These are phyloP conservation scores for Protonemura montana DNA, from an alignment of 2,888 invertebrate species.

Conservation along the genomic window DNA sequence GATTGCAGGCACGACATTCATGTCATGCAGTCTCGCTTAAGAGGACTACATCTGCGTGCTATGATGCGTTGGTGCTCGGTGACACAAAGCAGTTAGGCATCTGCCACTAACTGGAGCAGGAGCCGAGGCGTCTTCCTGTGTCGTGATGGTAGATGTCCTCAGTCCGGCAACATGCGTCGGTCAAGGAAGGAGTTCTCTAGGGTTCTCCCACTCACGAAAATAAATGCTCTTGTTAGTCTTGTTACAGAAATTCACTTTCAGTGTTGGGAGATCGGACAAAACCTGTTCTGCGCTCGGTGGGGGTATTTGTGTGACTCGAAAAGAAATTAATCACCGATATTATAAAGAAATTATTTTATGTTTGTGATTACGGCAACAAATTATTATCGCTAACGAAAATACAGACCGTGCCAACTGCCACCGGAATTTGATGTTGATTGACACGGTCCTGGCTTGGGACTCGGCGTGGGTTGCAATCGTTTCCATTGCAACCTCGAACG, in stretches of 20 bases:
- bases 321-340: conserved; percentile 7
- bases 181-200: neutral
- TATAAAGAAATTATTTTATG: neutral
- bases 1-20: neutral
- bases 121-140: neutral
- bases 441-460: neutral
- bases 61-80: no score
- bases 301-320: neutral
- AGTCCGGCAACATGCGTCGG: neutral
- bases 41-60: no score
- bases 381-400: neutral
- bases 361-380: neutral
- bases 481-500: neutral
- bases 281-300: neutral
- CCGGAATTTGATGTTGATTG: neutral
- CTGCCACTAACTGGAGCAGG: neutral
- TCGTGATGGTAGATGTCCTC: neutral
- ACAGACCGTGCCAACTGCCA: neutral
- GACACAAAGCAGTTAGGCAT: neutral
- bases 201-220: conserved; percentile 18
- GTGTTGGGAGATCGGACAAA: conserved; percentile 1
- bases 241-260: conserved; percentile 25
- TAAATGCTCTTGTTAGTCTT: neutral
- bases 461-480: neutral
- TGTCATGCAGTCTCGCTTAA: neutral